Base-by-base conservation (phyloP, 2,888 invertebrate genomes). In the Papilio gigon region DNA sequence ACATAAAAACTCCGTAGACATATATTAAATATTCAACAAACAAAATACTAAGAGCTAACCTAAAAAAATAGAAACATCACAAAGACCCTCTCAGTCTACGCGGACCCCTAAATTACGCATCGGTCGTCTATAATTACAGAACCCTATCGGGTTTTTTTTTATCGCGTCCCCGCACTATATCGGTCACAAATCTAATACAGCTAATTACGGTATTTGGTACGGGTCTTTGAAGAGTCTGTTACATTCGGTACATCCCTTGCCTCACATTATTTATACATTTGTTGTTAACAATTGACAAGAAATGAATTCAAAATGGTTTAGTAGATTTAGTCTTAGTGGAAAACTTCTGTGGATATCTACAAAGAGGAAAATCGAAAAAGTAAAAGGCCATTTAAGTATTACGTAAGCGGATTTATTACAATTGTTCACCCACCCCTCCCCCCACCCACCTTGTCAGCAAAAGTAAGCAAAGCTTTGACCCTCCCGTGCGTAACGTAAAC, bases 131-230 rank as follows among this genome's bases (percentile, higher is more conserved):
- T 87, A 87, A 88, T 86, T 87, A 85, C 76, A 76, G 77, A 73
- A 76, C 81, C 81, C 82, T 82, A 84, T 84, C 80, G 76, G 75
- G 78, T 83, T 88, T 88, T 88, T 87, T 88, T 86, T 83, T 84
- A n/a, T 76, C 75, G 65, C 67, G 65, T 67, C 67, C 70, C 71
- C 69, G 65, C 75, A 70, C 70, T 73, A 76, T 80, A 84, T 84
- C 83, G 80, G 80, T 86, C 86, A 86, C 87, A 87, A 85, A 89
- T 88, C 89, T 88, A 87, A 88, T 87, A 86, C 80, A 81, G 80
- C 84, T 88, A 89, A 89, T 88, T 87, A 88, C 78, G 79, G 88
- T 81, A 84, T 84, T 81, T 79, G 83, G 76, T 77, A 78, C 79
- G 80, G 77, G 73, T 73, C 78, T 78, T 75, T 79, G 81, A 81